Conservation (phyloP, 2,113 vertebrate genomes). For the Tetrax tetrax region DNA sequence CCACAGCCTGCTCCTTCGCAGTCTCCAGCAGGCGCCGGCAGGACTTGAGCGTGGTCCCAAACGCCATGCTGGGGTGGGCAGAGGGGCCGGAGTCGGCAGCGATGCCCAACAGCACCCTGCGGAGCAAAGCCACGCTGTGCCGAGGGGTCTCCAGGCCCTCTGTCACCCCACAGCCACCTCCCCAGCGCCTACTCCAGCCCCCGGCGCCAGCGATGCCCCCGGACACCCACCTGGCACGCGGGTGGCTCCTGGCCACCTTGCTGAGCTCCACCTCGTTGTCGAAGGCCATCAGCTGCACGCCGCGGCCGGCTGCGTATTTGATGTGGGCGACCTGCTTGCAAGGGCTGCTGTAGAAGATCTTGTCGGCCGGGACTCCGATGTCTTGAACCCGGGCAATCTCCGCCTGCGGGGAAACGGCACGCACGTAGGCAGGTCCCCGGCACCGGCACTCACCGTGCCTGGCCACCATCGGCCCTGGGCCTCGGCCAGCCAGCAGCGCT, state of each 20-base stretch:
- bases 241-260: constrained; percentile 78
- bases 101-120: constrained; percentile 77
- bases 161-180: neutral
- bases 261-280: constrained; percentile 81
- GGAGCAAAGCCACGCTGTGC: neutral
- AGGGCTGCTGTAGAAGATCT: constrained; percentile 79
- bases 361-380: constrained; percentile 70
- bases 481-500: neutral
- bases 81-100: constrained; percentile 62
- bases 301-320: constrained; percentile 69
- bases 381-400: constrained; percentile 70
- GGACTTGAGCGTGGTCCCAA: constrained; percentile 69
- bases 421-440: neutral
- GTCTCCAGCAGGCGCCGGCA: constrained; percentile 74
- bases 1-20: constrained; percentile 73
- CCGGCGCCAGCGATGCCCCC: fast-evolving
- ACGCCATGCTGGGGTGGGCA: constrained; percentile 53
- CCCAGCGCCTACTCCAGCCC: neutral
- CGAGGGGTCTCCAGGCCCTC: neutral
- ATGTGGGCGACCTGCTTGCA: constrained; percentile 81
- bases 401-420: constrained; percentile 55
- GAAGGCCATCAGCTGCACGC: constrained; percentile 77
- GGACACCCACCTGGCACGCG: constrained; percentile 70
- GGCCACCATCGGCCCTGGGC: neutral
- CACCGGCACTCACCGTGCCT: neutral